Evolutionary conservation across 2,888 invertebrate species (phyloP).

Genomic region (Lasius platythorax): DNA sequence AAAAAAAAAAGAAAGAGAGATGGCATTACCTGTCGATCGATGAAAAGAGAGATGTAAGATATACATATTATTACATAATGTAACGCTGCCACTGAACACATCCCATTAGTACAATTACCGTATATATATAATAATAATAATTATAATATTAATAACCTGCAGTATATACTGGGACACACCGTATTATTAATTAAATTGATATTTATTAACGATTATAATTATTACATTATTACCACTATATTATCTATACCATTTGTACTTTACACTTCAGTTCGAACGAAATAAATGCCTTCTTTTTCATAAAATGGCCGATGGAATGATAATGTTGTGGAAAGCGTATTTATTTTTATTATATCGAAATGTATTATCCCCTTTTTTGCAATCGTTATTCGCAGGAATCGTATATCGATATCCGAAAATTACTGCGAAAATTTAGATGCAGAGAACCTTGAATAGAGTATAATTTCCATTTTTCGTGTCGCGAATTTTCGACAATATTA

Average conservation of each 20-base stretch:
- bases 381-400: neutral
- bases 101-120: slow-evolving; percentile 85
- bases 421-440: neutral
- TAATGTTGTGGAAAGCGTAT: slow-evolving; percentile 23
- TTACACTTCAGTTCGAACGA: slow-evolving; percentile 85
- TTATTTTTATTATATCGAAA: slow-evolving; percentile 8
- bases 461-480: neutral
- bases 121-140: slow-evolving; percentile 76
- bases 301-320: slow-evolving; percentile 72
- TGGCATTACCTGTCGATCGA: slow-evolving; percentile 51
- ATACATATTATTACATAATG: slow-evolving; percentile 69
- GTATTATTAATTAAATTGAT: slow-evolving; percentile 83
- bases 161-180: slow-evolving; percentile 72
- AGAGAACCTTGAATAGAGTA: neutral
- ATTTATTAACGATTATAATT: slow-evolving; percentile 84
- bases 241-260: slow-evolving; percentile 86
- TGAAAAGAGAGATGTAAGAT: slow-evolving; percentile 69
- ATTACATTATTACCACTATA: slow-evolving; percentile 84
- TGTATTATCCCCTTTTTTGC: neutral
- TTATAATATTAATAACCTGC: slow-evolving; percentile 62
- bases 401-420: neutral
- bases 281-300: slow-evolving; percentile 86
- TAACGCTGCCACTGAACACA: slow-evolving; percentile 85
- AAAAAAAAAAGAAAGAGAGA: slow-evolving; percentile 38
- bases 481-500: neutral